phyloP scores from a whole-genome alignment of 2,113 vertebrate species.

The Oreochromis niloticus region DNA sequence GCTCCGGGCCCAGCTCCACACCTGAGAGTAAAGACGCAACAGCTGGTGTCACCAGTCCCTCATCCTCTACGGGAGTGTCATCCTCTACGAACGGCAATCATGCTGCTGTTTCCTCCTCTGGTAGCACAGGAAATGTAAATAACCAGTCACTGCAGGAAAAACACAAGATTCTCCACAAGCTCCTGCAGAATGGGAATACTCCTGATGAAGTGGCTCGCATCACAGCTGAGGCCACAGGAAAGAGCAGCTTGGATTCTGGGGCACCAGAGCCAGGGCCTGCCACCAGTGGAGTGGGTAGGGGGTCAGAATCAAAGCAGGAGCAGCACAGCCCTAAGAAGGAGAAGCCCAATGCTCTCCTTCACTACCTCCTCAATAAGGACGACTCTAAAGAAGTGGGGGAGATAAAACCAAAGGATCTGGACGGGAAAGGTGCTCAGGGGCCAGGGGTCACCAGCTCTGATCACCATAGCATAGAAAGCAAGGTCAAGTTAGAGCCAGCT shows the following conservation, averaged over 20 bases:
- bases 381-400: conserved; percentile 84
- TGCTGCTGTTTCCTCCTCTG: conserved; percentile 77
- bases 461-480: conserved; percentile 72
- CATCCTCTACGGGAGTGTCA: conserved; percentile 87
- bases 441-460: conserved; percentile 73
- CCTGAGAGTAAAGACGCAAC: conserved; percentile 82
- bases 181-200: conserved; percentile 94
- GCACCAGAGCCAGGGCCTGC: conserved; percentile 78
- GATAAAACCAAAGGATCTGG: conserved; percentile 81
- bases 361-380: conserved; percentile 93
- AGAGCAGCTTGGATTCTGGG: conserved; percentile 74
- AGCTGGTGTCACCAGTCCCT: conserved; percentile 80
- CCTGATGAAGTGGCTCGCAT: conserved; percentile 96
- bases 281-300: conserved; percentile 39
- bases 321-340: conserved; percentile 95
- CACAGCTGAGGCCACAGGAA: conserved; percentile 94
- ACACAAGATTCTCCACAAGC: conserved; percentile 95
- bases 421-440: conserved; percentile 73
- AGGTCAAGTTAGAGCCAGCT: conserved; percentile 84
- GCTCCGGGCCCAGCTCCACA: conserved; percentile 41
- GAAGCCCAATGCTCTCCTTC: conserved; percentile 87
- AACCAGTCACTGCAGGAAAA: conserved; percentile 90
- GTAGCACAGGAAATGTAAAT: conserved; percentile 62
- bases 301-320: conserved; percentile 81
- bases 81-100: conserved; percentile 80